Evolutionary conservation across 2,888 invertebrate species (phyloP), one percentile per base, ranked within the genome.

Genomic region (Ariolimax columbianus): DNA sequence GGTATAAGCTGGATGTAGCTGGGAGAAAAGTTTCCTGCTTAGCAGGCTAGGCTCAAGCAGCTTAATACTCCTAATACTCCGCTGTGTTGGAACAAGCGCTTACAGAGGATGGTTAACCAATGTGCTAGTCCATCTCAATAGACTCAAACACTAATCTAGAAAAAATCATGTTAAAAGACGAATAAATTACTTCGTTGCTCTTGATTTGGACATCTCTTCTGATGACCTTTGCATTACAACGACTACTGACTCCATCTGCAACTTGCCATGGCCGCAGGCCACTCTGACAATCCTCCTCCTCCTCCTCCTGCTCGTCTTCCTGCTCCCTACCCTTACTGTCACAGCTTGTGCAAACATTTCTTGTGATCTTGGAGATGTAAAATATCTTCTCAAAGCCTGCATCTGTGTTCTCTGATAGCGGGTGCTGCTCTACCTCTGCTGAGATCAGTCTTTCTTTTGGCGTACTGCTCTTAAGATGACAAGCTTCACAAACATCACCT

Each of bases 281-380:
- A 36, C 38, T 78, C 30, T 66, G 4, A 66, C 23, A 23, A 38
- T 36, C 14, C 11, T 43, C 17, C 59, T 78, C 66, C 66, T 66
- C 30, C 59, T 78, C 66, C 66, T 66, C 30, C 30, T 66, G 4
- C 40, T 33, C 4, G 26, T 36, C 14, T 14, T 43, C 17, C 59
- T 78, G 43, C 66, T 66, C 30, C 26, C 14, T n/a, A 9, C n/a
- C 38, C 30, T n/a, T 63, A 1, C 36, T 30, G 1, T 43, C 30
- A 59, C 38, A 63, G 30, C 33, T 30, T 78, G 78, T 78, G 4
- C n/a, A 36, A 40, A 43, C 66, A 63, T 78, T 30, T 40, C 43
- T 66, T 33, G 59, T 23, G 30, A 43, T 19, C 30, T 79, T 30
- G 2, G 14, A 43, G 43, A 33, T n/a, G 43, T 66, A 66, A 30